Base-by-base conservation (phyloP, 2,888 invertebrate species). In the Esperia sulphurella region DNA sequence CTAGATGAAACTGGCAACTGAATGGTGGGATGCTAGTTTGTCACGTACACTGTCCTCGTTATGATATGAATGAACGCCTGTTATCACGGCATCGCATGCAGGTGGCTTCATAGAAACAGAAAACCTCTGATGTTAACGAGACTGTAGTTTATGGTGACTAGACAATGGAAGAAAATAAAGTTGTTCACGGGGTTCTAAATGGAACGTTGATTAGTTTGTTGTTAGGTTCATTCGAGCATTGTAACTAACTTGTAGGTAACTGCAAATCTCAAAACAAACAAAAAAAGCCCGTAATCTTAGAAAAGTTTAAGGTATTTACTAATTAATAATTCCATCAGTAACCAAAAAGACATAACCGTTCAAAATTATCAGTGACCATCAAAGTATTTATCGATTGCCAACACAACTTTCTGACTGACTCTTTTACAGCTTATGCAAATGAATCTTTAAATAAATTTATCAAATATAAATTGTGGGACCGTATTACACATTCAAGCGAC, bases 381-480 rank as follows among this genome's bases (percentile, higher is more conserved):
- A 21, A 21, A 5, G 21, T 21, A 21, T 33, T 10, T 10, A 8
- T 43, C 48, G 49, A 48, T 55, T 49, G 45, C 54, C 58, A 61
- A 57, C 58, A 56, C 52, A 70, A 76, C 79, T 83, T 82, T 82
- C 79, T 72, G 72, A 68, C 58, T 69, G 73, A 71, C 68, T 79
- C 79, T 84, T 85, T 82, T 79, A 79, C 78, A 71, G 78, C 63
- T 61, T 81, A 87, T 86, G 85, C 80, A 79, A 86, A 87, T 84
- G 74, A 59, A 56, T 67, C 72, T 81, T 75, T 80, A 85, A 83
- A 86, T 85, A 83, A 81, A 86, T 83, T 85, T 85, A 85, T 86
- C 82, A 87, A 86, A 86, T 86, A 87, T 86, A 85, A 48, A 86
- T 85, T 88, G 88, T 88, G 88, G 79, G 88, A 88, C 75, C 84